Evolutionary conservation across 1,140 invertebrate genomes (phyloP), one percentile per base, ranked within the genome.

Genomic region (Papilio machaon): DNA sequence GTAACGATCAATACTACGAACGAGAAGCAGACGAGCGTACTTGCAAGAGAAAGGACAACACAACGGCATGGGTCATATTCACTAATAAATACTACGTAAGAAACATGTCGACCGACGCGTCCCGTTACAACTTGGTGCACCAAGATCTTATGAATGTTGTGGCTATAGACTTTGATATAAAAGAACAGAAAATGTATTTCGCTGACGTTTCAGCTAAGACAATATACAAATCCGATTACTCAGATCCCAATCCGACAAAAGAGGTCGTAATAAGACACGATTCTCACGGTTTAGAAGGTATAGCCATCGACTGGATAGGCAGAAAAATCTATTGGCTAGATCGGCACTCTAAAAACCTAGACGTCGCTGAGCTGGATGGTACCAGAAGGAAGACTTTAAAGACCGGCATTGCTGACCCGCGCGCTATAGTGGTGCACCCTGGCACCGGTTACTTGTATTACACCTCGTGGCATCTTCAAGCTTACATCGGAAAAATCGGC

Each of bases 291-390:
- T 95, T 99, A 17, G 99, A 99, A 95, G 99, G 99, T n/a, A 97
- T 99, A 19, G 97, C 98, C 0, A 96, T 99, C 7, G 99, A 99
- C 93, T 99, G 99, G 99, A 96, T 99, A 43, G 98, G 97, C 8
- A 96, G 98, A 75, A 99, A 99, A 92, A 93, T 99, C 0, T 99
- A 99, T 90, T 99, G 99, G 98, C 95, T 99, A n/a, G 99, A 99
- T 90, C 95, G 98, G 75, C 98, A 99, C 89, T 98, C 98, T 0
- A 99, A 99, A 94, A 98, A 99, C 90, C 93, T 99, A 79, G 98
- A 99, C 91, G 98, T 99, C 0, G 95, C 97, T 1, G 98, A 99
- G 93, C 92, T 99, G 73, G 97, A 99, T 92, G 99, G 99, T 15
- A 99, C 98, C 0, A 98, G 97, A 88, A 95, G 98, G 43, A 97